phyloP scores from a whole-genome alignment of 2,797 vertebrate genomes.

The Neosilurus mollespiculum region DNA sequence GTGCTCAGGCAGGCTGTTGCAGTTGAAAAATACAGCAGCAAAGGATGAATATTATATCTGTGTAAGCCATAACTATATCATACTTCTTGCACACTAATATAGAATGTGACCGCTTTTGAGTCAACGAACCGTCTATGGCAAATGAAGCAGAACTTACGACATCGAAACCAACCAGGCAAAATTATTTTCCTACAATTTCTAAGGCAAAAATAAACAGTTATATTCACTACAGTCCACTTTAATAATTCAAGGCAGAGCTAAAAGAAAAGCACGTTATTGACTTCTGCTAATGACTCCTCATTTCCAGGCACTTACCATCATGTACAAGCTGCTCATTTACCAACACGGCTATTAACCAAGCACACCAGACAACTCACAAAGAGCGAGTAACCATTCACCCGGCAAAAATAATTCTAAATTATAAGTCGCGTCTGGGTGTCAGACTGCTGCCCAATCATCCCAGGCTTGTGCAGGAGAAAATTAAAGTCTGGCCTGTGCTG shows the following conservation, averaged over 20 bases:
- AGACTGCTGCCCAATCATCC: conserved; percentile 37
- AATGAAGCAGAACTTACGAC: background rate
- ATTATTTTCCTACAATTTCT: background rate
- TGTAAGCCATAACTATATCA: background rate
- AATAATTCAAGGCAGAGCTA: conserved; percentile 25
- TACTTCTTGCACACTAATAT: too few species aligned
- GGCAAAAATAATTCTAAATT: conserved; percentile 40
- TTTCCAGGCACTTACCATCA: conserved; percentile 12
- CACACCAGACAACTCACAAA: conserved; percentile 6
- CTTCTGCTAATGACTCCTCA: conserved; percentile 33
- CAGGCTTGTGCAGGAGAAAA: conserved; percentile 39
- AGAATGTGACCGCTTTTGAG: background rate
- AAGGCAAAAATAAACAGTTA: background rate
- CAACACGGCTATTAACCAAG: conserved; percentile 12
- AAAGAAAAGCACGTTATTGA: background rate
- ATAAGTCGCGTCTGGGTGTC: conserved; percentile 38
- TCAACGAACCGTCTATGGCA: background rate
- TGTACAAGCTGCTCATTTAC: conserved; percentile 25
- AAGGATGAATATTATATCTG: background rate
- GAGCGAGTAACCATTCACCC: conserved; percentile 3
- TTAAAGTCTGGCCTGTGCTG: conserved; percentile 37
- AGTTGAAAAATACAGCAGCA: background rate
- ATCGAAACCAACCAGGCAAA: background rate
- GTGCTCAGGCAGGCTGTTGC: background rate
- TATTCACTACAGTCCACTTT: conserved; percentile 12